These are phyloP conservation scores for Streblospio benedicti DNA, from an alignment of 1,140 invertebrate species.

Conservation along the genomic window DNA sequence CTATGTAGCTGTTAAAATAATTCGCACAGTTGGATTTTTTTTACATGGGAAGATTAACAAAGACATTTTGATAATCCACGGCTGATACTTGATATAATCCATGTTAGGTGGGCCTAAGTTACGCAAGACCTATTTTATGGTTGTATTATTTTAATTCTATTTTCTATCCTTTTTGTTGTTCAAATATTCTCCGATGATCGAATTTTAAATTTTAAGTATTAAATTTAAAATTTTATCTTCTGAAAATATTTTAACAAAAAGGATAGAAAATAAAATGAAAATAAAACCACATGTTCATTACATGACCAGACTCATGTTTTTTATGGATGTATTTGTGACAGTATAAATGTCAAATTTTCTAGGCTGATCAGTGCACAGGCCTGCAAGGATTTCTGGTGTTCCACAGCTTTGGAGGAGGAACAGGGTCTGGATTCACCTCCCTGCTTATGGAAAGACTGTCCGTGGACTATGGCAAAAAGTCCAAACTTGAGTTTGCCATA, in stretches of 20 bases:
- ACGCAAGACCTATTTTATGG: too few relatives aligned
- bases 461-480: conserved; percentile 82
- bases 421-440: conserved; percentile 54
- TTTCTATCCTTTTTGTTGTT: too few relatives aligned
- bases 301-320: neutral
- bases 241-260: neutral
- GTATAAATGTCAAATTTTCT: too few relatives aligned
- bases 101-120: too few relatives aligned
- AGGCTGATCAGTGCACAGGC: conserved; percentile 7
- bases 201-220: too few relatives aligned
- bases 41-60: too few relatives aligned
- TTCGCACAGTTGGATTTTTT: neutral
- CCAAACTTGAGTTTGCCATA: conserved; percentile 78
- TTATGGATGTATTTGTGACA: neutral
- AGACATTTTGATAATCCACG: too few relatives aligned
- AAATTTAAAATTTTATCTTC: neutral
- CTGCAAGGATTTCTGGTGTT: conserved; percentile 46
- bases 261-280: too few relatives aligned
- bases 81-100: too few relatives aligned
- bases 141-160: too few relatives aligned
- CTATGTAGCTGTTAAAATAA: neutral
- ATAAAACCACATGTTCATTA: neutral
- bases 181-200: too few relatives aligned
- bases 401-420: conserved; percentile 57
- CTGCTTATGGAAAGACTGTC: conserved; percentile 50